Percentiles rank a stretch among this genome's conserved stretches.
These are phyloP conservation scores for Octonoba sinensis DNA, from an alignment of 2,888 invertebrate species.

Conservation along the genomic window DNA sequence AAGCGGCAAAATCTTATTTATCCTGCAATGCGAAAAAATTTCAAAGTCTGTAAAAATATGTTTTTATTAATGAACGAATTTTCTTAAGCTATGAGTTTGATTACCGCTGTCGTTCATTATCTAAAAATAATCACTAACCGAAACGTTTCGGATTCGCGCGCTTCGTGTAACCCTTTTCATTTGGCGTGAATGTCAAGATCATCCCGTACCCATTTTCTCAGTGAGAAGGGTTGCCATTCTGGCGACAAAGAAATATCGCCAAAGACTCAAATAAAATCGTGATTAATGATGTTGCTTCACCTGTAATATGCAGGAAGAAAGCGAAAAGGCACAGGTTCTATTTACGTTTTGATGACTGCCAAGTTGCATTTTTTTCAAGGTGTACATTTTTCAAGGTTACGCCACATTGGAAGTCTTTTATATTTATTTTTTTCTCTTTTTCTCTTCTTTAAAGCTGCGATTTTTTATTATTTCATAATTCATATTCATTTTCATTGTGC, in stretches of 20 bases:
- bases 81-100: neutral
- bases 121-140: neutral
- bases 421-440: too few relatives aligned
- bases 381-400: too few relatives aligned
- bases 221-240: constrained; percentile 35
- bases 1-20: constrained; percentile 2
- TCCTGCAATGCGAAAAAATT: neutral
- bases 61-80: neutral
- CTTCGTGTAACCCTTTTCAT: constrained; percentile 51
- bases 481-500: too few relatives aligned
- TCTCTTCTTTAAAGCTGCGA: too few relatives aligned
- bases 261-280: constrained; percentile 37
- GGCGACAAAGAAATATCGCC: constrained; percentile 27
- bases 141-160: constrained; percentile 46
- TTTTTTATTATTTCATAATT: too few relatives aligned
- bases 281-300: constrained; percentile 55
- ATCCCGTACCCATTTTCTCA: constrained; percentile 34
- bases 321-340: neutral
- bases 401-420: too few relatives aligned
- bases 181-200: constrained; percentile 56
- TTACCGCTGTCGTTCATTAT: neutral
- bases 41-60: neutral
- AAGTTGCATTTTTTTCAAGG: too few relatives aligned
- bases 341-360: too few relatives aligned
- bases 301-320: constrained; percentile 31